These are phyloP conservation scores for Cyclargus thomasi DNA, from an alignment of 1,140 invertebrate species.

Conservation along the genomic window DNA sequence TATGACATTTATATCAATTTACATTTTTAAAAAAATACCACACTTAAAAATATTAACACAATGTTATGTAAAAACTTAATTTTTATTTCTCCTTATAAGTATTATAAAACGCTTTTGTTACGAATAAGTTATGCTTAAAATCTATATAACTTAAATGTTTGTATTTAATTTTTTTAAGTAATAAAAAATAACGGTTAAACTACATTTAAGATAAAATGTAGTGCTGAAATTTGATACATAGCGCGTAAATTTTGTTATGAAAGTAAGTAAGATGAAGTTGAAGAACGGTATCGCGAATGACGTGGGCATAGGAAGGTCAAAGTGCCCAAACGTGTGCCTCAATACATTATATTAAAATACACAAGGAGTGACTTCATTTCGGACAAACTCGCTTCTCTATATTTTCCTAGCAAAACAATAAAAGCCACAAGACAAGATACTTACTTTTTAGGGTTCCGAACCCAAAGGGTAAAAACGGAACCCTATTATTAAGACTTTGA, in stretches of 20 bases:
- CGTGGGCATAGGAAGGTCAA: slow-evolving; percentile 34
- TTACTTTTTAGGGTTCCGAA: no score
- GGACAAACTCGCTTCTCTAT: not conserved
- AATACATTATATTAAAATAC: slow-evolving; percentile 11
- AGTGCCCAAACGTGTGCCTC: slow-evolving; percentile 24
- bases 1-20: no score
- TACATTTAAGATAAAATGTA: not conserved
- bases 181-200: not conserved
- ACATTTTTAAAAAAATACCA: no score
- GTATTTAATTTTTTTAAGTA: no score
- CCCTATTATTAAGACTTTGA: no score
- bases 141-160: no score
- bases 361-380: not conserved
- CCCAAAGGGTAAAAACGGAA: no score
- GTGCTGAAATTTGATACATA: not conserved
- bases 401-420: not conserved
- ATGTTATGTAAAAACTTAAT: no score
- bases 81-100: no score
- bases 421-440: not conserved
- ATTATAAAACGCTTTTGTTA: no score
- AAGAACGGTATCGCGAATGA: slow-evolving; percentile 33
- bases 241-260: not conserved
- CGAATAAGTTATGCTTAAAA: no score
- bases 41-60: no score
- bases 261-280: not conserved